These are phyloP conservation scores for Phalacrocorax carbo DNA, from an alignment of 2,113 vertebrate genomes.

Conservation along the genomic window DNA sequence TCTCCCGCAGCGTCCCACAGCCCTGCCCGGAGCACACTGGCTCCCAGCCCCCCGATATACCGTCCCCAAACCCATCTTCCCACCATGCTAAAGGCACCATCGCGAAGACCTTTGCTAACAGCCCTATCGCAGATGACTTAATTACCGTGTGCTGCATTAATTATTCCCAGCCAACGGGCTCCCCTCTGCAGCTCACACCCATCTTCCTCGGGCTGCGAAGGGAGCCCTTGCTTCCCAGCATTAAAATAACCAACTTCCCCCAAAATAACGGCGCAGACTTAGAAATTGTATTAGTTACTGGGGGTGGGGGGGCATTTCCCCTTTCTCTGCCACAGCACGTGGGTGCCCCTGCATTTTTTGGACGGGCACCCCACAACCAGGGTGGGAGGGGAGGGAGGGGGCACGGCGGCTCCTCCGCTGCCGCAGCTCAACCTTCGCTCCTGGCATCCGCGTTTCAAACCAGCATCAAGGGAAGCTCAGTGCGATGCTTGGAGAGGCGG, in stretches of 20 bases:
- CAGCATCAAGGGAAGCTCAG: accelerated
- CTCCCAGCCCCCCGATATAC: accelerated
- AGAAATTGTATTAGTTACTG: neutral
- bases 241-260: neutral
- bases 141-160: accelerated
- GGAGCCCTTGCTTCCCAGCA: neutral
- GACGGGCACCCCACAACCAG: neutral
- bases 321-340: neutral
- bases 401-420: neutral
- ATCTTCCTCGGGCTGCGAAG: neutral
- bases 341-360: neutral
- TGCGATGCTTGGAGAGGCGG: accelerated
- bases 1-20: accelerated
- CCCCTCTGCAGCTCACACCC: neutral
- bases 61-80: too few species aligned
- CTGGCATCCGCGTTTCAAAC: accelerated
- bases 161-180: neutral
- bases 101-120: accelerated
- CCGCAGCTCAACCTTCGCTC: accelerated
- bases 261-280: accelerated
- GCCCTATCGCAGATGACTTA: accelerated
- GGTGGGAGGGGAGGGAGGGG: accelerated
- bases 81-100: neutral
- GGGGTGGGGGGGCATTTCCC: neutral
- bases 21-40: neutral